These are phyloP conservation scores for Limosa lapponica DNA, from an alignment of 2,797 vertebrate genomes.

Conservation along the genomic window DNA sequence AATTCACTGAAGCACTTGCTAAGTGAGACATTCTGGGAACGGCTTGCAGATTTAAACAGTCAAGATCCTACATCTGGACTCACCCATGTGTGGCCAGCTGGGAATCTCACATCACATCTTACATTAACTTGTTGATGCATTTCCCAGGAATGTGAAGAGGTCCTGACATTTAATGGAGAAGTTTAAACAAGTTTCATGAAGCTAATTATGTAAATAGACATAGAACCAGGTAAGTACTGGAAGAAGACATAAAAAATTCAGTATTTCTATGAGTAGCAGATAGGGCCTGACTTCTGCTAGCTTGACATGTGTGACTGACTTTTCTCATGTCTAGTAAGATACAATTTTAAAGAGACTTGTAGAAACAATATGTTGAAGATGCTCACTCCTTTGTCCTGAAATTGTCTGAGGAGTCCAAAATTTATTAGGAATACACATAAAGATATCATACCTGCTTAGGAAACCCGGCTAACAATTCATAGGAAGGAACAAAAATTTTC, in stretches of 20 bases:
- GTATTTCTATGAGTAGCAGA: background rate
- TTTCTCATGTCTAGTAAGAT: background rate
- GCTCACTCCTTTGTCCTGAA: background rate
- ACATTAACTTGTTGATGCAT: background rate
- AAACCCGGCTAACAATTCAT: background rate
- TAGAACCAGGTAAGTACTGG: background rate
- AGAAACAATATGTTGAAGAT: background rate
- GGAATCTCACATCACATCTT: background rate
- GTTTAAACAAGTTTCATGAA: slow-evolving; percentile 3
- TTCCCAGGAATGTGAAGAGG: background rate
- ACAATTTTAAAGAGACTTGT: background rate
- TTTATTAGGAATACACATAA: background rate
- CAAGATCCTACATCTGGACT: background rate
- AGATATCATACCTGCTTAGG: background rate
- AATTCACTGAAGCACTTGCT: background rate
- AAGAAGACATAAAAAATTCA: background rate
- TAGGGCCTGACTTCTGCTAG: background rate
- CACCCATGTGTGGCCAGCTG: background rate
- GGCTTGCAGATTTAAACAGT: background rate
- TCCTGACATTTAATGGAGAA: background rate
- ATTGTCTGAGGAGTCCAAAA: background rate
- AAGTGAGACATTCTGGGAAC: background rate
- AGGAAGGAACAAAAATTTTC: background rate
- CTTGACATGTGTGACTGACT: background rate
- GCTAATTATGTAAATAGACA: background rate